Percentiles rank a stretch among this genome's conserved stretches.
Evolutionary conservation across 1,140 invertebrate genomes (phyloP).

Genomic region (Heliconius eleuchia): DNA sequence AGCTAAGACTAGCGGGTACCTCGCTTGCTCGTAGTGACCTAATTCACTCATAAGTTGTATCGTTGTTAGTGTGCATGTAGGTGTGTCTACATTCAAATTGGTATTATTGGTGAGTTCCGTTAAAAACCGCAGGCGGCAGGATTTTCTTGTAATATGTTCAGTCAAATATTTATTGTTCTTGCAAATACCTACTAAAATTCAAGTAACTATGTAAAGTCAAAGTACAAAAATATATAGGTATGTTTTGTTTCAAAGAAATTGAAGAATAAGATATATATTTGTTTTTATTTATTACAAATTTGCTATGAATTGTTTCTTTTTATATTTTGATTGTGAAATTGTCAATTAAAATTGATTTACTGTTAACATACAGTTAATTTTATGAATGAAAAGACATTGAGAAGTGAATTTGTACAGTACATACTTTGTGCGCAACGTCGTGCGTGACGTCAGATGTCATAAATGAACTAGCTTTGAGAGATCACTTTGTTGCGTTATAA

Average conservation of each 20-base stretch:
- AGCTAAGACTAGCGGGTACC: constrained; percentile 40
- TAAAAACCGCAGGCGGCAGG: not conserved
- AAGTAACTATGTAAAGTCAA: too few relatives aligned
- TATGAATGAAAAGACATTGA: not conserved
- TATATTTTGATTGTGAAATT: not conserved
- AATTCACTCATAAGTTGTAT: not conserved
- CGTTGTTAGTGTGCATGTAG: not conserved
- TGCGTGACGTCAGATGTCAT: not conserved
- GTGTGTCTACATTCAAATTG: not conserved
- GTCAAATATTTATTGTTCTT: too few relatives aligned
- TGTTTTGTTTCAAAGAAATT: too few relatives aligned
- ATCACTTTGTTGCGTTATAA: not conserved
- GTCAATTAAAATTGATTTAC: not conserved
- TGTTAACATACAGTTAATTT: not conserved
- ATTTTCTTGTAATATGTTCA: too few relatives aligned
- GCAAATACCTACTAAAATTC: too few relatives aligned
- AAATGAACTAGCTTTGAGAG: not conserved
- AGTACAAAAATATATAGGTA: too few relatives aligned
- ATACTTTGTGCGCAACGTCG: not conserved
- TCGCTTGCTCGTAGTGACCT: not conserved
- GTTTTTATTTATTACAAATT: too few relatives aligned
- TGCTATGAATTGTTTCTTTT: too few relatives aligned
- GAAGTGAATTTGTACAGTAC: not conserved
- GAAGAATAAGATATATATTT: too few relatives aligned
- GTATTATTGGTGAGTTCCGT: not conserved